These are phyloP conservation scores for Physocephala rufipes DNA, from an alignment of 2,888 invertebrate species.

Conservation along the genomic window DNA sequence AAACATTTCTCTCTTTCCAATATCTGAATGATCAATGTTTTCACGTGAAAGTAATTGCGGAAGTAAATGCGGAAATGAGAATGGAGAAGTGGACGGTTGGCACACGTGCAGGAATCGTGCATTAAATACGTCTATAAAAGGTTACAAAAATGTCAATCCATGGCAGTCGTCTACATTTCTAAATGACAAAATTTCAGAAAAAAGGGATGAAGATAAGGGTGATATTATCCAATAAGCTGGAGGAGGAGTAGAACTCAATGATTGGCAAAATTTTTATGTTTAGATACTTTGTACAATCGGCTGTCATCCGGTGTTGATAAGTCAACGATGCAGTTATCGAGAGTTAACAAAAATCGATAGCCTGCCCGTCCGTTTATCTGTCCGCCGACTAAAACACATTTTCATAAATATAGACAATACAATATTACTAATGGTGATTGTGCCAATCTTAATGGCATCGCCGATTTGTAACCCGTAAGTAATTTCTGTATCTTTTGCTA, in stretches of 20 bases:
- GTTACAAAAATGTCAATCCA: background rate
- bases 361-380: slow-evolving; percentile 44
- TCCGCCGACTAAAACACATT: slow-evolving; percentile 14
- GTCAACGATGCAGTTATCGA: slow-evolving; percentile 58
- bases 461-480: slow-evolving; percentile 27
- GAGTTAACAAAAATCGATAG: slow-evolving; percentile 59
- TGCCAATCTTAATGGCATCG: slow-evolving; percentile 20
- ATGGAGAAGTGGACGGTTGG: background rate
- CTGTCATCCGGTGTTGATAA: too few species aligned
- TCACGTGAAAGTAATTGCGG: background rate
- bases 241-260: too few species aligned
- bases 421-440: slow-evolving; percentile 24
- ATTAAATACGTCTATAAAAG: slow-evolving; percentile 1
- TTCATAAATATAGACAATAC: slow-evolving; percentile 1
- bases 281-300: background rate
- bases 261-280: background rate
- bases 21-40: background rate
- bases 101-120: slow-evolving; percentile 28
- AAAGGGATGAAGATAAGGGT: background rate
- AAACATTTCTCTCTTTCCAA: background rate
- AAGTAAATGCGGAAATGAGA: background rate
- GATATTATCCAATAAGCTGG: background rate
- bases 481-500: too few species aligned
- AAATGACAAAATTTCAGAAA: background rate
- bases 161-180: slow-evolving; percentile 15